A percentile compares a stretch with the other conserved stretches of the same genome.
phyloP scores from a whole-genome alignment of 2,888 invertebrate species.

The Silvanus unidentatus region DNA sequence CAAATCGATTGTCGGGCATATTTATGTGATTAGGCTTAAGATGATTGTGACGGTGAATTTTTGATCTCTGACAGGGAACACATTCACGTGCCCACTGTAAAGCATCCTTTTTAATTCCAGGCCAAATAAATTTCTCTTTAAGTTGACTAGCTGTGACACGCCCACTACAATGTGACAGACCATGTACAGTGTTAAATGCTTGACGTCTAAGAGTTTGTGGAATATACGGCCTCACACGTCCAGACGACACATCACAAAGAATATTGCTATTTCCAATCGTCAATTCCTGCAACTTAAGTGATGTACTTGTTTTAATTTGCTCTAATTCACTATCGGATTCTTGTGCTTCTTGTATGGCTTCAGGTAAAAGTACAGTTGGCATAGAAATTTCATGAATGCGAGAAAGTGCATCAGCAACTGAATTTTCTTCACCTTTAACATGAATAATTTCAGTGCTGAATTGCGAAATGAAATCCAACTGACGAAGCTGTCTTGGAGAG shows the following conservation, averaged over 20 bases:
- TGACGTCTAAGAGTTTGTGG: slow-evolving; percentile 8
- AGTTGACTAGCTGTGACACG: slow-evolving; percentile 28
- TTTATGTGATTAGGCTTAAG: slow-evolving; percentile 23
- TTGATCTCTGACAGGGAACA: slow-evolving; percentile 33
- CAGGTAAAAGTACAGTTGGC: neutral
- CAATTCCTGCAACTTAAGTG: too few relatives aligned
- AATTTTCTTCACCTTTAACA: slow-evolving; percentile 33
- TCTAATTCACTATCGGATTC: neutral
- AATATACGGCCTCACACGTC: slow-evolving; percentile 11
- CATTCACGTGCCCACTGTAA: slow-evolving; percentile 32
- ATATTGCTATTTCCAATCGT: too few relatives aligned
- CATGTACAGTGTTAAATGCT: slow-evolving; percentile 21
- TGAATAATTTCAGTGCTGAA: slow-evolving; percentile 37
- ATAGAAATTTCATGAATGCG: slow-evolving; percentile 6
- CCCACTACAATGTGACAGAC: slow-evolving; percentile 29
- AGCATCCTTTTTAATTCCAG: slow-evolving; percentile 34
- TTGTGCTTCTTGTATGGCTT: slow-evolving; percentile 6
- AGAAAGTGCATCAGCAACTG: slow-evolving; percentile 35
- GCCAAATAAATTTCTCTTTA: slow-evolving; percentile 38
- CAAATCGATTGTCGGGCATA: slow-evolving; percentile 18
- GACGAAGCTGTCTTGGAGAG: slow-evolving; percentile 35
- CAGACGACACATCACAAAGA: neutral
- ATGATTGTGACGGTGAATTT: slow-evolving; percentile 30
- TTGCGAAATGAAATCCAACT: slow-evolving; percentile 30
- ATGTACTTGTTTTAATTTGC: neutral